Percentiles rank a stretch among this genome's conserved stretches.
Conservation (phyloP, 2,113 vertebrate species). For the Athene noctua region DNA sequence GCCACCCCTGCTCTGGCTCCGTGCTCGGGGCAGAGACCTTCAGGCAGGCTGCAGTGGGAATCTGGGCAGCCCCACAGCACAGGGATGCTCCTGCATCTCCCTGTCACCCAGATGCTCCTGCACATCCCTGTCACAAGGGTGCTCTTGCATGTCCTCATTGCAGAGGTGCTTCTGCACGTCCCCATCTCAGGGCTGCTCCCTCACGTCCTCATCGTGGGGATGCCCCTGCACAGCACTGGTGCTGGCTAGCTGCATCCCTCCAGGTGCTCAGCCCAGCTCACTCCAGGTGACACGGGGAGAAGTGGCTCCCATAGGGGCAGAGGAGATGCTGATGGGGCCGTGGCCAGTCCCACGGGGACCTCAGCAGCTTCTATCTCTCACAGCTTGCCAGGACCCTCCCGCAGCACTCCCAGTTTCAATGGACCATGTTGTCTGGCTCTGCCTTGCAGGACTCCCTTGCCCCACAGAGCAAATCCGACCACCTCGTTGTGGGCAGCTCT, state of each 20-base stretch:
- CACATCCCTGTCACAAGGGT: background rate
- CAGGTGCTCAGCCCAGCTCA: background rate
- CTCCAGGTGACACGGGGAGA: background rate
- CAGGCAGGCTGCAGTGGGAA: background rate
- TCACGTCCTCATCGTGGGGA: fast-evolving
- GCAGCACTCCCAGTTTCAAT: background rate
- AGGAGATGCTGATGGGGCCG: background rate
- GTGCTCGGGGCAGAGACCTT: fast-evolving
- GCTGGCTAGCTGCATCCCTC: background rate
- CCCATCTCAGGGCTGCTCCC: background rate
- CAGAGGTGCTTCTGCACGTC: background rate
- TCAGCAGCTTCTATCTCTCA: background rate
- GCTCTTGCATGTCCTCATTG: background rate
- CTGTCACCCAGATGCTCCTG: background rate
- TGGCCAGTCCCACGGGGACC: background rate
- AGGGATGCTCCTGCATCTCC: background rate
- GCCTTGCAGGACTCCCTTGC: background rate
- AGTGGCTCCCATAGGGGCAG: background rate
- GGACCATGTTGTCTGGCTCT: background rate
- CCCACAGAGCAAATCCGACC: background rate
- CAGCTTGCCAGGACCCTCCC: background rate
- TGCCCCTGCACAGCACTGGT: background rate
- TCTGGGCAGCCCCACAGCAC: background rate
- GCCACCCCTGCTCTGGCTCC: background rate
- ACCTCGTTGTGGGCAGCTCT: background rate